A percentile compares a stretch with the other conserved stretches of the same genome.
phyloP scores from a whole-genome alignment of 2,888 invertebrate species.

The Heliconius ismenius region DNA sequence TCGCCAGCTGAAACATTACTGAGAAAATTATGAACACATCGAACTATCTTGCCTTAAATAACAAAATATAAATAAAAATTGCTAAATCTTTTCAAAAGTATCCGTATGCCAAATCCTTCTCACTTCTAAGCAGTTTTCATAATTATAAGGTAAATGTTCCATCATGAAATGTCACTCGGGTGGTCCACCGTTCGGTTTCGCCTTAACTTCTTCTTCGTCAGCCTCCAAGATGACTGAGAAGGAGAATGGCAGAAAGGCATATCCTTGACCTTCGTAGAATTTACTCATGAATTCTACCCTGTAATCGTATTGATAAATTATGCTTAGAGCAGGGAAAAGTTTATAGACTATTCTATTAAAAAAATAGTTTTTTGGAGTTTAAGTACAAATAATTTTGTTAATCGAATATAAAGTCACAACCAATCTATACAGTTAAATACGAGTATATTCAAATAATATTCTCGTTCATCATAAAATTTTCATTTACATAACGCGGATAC shows the following conservation, averaged over 20 bases:
- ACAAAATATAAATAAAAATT: background rate
- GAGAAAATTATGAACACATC: background rate
- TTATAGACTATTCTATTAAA: background rate
- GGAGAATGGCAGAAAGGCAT: slow-evolving; percentile 88
- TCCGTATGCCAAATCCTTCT: slow-evolving; percentile 44
- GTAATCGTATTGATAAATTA: slow-evolving; percentile 60
- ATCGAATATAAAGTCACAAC: no score
- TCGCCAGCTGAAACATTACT: background rate
- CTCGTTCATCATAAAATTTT: no score
- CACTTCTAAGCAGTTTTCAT: slow-evolving; percentile 34
- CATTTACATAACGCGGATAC: no score
- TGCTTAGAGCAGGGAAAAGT: background rate
- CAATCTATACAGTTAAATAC: no score
- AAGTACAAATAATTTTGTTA: no score
- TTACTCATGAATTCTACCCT: slow-evolving; percentile 99
- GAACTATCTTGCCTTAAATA: background rate
- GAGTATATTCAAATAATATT: no score
- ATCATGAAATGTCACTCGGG: slow-evolving; percentile 59
- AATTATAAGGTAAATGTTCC: slow-evolving; percentile 32
- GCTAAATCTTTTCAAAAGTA: slow-evolving; percentile 23
- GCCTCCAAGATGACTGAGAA: slow-evolving; percentile 84
- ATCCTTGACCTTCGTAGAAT: slow-evolving; percentile 90
- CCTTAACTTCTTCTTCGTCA: slow-evolving; percentile 67
- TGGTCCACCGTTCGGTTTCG: slow-evolving; percentile 58
- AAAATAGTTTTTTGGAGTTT: no score